phyloP scores from a whole-genome alignment of 2,888 invertebrate genomes.

The Mantis religiosa region DNA sequence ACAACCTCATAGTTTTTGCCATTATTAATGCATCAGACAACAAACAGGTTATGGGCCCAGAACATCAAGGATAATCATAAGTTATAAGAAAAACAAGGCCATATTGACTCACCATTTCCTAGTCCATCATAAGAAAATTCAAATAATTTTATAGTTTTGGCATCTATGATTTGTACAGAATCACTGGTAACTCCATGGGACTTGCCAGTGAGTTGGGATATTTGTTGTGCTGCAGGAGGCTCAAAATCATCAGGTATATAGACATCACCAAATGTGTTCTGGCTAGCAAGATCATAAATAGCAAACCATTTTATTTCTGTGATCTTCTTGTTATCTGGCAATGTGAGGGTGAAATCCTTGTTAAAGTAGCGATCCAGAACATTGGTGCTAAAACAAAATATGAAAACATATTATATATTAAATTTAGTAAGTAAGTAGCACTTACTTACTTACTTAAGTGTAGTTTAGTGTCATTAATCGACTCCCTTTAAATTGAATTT shows the following conservation, averaged over 20 bases:
- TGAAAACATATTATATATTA: neutral
- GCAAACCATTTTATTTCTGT: constrained; percentile 87
- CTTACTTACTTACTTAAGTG: too few relatives aligned
- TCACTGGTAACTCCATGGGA: constrained; percentile 66
- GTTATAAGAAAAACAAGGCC: neutral
- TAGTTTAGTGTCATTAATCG: too few relatives aligned
- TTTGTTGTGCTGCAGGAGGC: constrained; percentile 68
- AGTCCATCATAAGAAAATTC: constrained; percentile 74
- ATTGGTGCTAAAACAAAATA: constrained; percentile 64
- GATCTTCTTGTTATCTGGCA: constrained; percentile 82
- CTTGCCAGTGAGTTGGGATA: constrained; percentile 56
- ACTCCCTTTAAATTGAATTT: too few relatives aligned
- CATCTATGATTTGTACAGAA: constrained; percentile 70
- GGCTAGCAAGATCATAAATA: constrained; percentile 75
- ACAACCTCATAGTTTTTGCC: too few relatives aligned
- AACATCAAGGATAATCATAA: too few relatives aligned
- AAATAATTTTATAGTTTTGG: constrained; percentile 71
- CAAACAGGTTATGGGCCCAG: too few relatives aligned
- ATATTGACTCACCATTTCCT: constrained; percentile 48
- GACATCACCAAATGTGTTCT: constrained; percentile 84
- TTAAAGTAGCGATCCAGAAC: constrained; percentile 81
- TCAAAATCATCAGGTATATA: constrained; percentile 88
- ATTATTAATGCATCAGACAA: too few relatives aligned
- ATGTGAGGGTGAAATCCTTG: constrained; percentile 72
- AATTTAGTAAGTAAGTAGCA: too few relatives aligned